Base-by-base conservation (phyloP, 2,797 vertebrate species). In the Sebastes variabilis region DNA sequence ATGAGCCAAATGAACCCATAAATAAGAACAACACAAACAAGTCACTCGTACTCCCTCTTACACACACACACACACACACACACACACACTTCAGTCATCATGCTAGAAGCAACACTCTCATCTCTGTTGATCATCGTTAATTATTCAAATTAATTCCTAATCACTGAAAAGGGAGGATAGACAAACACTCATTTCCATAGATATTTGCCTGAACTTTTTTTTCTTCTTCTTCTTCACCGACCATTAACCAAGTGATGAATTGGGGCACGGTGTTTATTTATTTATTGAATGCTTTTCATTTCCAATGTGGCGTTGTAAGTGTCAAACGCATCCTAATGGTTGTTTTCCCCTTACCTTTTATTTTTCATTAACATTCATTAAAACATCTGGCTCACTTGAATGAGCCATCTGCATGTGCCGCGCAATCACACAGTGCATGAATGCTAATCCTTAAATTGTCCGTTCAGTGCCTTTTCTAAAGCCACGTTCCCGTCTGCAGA, bases 311-410 rank as follows among this genome's bases (percentile, higher is more conserved):
- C 71, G 67, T 88, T 75, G 89, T 86, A 83, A 89, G 92, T 94
- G 94, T 96, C 94, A 94, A 93, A 93, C 58, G 62, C 89, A 92
- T 93, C 91, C 88, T 95, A 94, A 95, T 94, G 89, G 89, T 82
- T 95, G 94, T 95, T 93, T 94, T 87, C 93, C 91, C 85, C 88
- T 92, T 88, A 95, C 95, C 93, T 96, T 95, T 95, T 93, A 92
- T 93, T 95, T 95, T 95, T 92, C 93, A 96, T 96, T 95, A 96
- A 94, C 94, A 96, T 95, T 96, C 94, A 96, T 96, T 95, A 93
- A 95, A 96, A 96, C 95, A 96, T 95, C 95, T 96, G 95, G 93
- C 93, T 94, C 90, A 88, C 90, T 93, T 88, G 90, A 96, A 93
- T 90, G 90, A 93, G 90, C 93, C 95, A 95, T 96, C 95, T 96